These are phyloP conservation scores for Hypsibius dujardini DNA, from an alignment of 1,140 invertebrate species.

Conservation along the genomic window DNA sequence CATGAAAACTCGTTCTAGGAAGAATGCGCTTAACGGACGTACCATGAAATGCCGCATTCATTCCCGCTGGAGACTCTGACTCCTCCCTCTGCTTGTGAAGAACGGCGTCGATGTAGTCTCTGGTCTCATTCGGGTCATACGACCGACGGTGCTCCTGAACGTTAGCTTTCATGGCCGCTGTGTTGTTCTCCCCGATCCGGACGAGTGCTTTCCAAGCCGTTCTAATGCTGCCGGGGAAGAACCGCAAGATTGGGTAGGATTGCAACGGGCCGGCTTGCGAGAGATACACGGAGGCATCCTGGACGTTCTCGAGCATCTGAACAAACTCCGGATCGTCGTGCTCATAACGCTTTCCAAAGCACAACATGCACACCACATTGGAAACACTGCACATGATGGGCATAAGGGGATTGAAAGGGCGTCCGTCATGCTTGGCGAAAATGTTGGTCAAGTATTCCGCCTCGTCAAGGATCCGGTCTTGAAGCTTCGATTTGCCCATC, in stretches of 20 bases:
- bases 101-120: conserved; percentile 67
- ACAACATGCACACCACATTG: not conserved
- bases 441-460: not conserved
- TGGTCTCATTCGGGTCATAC: not conserved
- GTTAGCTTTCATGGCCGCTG: not conserved
- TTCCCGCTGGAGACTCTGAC: conserved; percentile 19
- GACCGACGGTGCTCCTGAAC: not conserved
- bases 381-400: not conserved
- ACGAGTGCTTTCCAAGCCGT: not conserved
- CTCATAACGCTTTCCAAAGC: not conserved
- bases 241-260: not conserved
- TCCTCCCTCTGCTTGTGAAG: conserved; percentile 47
- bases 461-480: conserved; percentile 45
- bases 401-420: not conserved
- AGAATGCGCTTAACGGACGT: not conserved
- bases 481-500: conserved; percentile 38
- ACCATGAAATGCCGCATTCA: conserved; percentile 9
- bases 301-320: not conserved
- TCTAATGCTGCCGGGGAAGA: not conserved
- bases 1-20: not conserved
- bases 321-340: not conserved
- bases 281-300: not conserved
- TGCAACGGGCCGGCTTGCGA: not conserved
- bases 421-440: not conserved
- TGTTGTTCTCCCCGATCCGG: not conserved